A percentile compares a stretch with the other conserved stretches of the same genome.
Conservation (phyloP, 2,113 vertebrate genomes). For the Brevimyrus niger region DNA sequence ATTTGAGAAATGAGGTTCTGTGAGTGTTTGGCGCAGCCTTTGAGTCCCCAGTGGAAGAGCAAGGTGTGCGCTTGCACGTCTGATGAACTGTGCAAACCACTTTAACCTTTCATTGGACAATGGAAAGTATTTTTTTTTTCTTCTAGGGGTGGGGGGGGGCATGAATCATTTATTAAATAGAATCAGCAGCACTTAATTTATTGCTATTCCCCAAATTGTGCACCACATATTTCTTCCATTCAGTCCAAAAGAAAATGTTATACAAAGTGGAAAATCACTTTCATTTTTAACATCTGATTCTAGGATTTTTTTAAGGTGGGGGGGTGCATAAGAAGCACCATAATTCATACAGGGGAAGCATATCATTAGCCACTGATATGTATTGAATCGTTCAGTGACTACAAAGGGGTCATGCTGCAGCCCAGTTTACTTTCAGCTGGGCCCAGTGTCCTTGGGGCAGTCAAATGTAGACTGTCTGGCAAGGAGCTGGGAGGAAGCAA, state of each 20-base stretch:
- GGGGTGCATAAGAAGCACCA: neutral
- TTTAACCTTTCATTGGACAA: neutral
- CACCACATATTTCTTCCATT: neutral
- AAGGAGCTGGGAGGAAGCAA: neutral
- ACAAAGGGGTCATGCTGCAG: neutral
- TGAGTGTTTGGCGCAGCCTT: neutral
- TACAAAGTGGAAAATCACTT: neutral
- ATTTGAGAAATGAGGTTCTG: neutral
- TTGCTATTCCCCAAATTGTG: neutral
- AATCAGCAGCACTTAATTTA: neutral
- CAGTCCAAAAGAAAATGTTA: neutral
- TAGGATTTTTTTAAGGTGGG: neutral
- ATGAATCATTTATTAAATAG: neutral
- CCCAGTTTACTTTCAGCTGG: neutral
- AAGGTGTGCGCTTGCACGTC: neutral
- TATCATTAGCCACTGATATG: neutral
- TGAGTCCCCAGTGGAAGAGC: neutral
- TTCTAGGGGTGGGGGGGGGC: neutral
- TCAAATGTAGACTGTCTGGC: neutral
- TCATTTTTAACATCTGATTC: neutral
- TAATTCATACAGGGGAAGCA: neutral
- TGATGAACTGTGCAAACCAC: neutral
- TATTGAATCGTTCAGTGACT: neutral
- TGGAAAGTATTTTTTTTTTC: slow-evolving; percentile 1
- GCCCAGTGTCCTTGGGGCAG: neutral